Evolutionary conservation across 2,113 vertebrate genomes (phyloP).

Genomic region (Tangachromis dhanisi): DNA sequence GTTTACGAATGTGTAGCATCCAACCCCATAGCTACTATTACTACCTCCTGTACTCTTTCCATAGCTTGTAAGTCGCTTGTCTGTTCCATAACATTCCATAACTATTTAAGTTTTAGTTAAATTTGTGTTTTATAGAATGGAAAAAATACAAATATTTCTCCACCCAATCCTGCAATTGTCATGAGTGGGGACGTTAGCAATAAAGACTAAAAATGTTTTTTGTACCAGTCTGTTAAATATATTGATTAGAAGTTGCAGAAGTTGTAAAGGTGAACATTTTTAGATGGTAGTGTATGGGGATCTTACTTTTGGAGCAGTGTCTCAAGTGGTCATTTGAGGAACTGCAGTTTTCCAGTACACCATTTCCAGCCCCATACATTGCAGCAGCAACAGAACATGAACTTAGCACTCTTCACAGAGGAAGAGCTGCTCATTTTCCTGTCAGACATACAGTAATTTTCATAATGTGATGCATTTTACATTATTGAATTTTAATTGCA

Average conservation of each 20-base stretch:
- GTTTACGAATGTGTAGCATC: constrained; percentile 87
- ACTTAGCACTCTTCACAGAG: background rate
- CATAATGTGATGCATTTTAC: constrained; percentile 11
- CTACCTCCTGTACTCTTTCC: constrained; percentile 84
- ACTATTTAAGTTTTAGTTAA: background rate
- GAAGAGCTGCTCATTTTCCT: background rate
- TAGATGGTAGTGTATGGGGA: background rate
- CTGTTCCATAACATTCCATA: background rate
- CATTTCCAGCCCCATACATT: background rate
- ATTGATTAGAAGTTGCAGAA: background rate
- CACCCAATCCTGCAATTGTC: background rate
- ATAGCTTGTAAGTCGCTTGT: constrained; percentile 81
- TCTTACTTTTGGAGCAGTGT: background rate
- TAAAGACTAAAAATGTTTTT: background rate
- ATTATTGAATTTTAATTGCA: constrained; percentile 34
- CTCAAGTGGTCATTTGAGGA: background rate
- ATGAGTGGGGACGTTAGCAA: background rate
- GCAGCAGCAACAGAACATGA: background rate
- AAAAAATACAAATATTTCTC: background rate
- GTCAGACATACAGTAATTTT: background rate
- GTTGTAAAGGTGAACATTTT: background rate
- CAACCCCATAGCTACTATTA: constrained; percentile 82
- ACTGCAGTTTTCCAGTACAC: background rate
- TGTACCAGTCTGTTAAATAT: background rate
- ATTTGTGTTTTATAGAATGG: background rate